A percentile compares a stretch with the other conserved stretches of the same genome.
These are phyloP conservation scores for Hyles euphorbiae DNA, from an alignment of 1,140 invertebrate species.

Conservation along the genomic window DNA sequence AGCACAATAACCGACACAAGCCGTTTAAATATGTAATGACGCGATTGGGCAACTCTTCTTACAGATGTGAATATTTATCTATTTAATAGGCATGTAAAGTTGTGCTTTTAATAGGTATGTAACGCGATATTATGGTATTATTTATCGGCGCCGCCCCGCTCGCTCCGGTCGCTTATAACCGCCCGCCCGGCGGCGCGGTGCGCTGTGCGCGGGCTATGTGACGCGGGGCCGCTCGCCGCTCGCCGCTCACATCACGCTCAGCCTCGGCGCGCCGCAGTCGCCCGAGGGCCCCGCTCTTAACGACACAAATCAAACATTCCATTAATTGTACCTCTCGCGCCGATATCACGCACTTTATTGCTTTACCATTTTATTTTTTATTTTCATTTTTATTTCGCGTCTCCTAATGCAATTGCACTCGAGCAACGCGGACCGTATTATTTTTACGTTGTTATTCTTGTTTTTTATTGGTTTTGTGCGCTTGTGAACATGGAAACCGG, in stretches of 20 bases:
- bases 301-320: conserved; percentile 55
- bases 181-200: conserved; percentile 40
- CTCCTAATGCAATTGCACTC: conserved; percentile 66
- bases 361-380: conserved; percentile 57
- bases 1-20: background rate
- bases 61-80: conserved; percentile 55
- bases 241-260: conserved; percentile 25
- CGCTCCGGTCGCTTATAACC: conserved; percentile 47
- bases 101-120: conserved; percentile 58
- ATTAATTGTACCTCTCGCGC: conserved; percentile 60
- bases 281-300: conserved; percentile 19
- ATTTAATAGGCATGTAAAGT: conserved; percentile 51
- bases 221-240: conserved; percentile 6
- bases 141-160: conserved; percentile 57
- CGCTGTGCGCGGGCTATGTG: conserved; percentile 11
- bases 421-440: conserved; percentile 53
- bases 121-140: conserved; percentile 62
- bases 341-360: conserved; percentile 66
- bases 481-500: conserved; percentile 45
- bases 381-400: conserved; percentile 61
- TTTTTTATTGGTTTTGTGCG: conserved; percentile 57
- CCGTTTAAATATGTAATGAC: conserved; percentile 8
- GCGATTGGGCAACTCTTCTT: conserved; percentile 25
- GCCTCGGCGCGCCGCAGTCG: conserved; percentile 40
- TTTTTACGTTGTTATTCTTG: conserved; percentile 42